phyloP scores from a whole-genome alignment of 2,113 vertebrate species.

The Pyrgilauda ruficollis region DNA sequence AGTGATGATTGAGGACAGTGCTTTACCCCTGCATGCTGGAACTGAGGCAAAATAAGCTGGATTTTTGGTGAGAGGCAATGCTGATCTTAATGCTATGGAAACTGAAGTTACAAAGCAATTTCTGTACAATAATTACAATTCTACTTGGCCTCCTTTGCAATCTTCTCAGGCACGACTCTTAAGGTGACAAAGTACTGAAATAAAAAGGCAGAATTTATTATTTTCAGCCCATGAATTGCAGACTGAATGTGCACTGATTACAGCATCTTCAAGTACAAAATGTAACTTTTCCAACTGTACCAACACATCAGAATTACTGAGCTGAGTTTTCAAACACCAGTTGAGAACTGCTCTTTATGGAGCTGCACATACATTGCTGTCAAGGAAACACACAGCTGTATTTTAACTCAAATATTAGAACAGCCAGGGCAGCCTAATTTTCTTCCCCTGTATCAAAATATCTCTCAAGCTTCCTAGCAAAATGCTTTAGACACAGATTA shows the following conservation, averaged over 20 bases:
- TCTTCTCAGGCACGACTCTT: neutral
- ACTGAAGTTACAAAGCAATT: neutral
- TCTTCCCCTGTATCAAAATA: neutral
- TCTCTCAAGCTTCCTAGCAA: neutral
- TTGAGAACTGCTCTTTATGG: neutral
- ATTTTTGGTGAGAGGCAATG: neutral
- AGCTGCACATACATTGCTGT: neutral
- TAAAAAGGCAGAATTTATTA: neutral
- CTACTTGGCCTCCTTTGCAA: neutral
- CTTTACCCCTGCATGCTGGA: neutral
- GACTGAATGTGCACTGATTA: neutral
- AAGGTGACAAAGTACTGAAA: neutral
- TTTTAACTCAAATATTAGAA: constrained; percentile 6
- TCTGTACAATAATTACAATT: neutral
- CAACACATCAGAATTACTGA: neutral
- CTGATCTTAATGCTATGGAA: neutral
- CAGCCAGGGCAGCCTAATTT: neutral
- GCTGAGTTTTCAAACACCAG: neutral
- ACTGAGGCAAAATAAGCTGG: neutral
- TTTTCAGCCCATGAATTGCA: neutral
- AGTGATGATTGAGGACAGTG: neutral
- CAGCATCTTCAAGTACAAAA: neutral
- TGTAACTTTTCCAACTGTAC: neutral
- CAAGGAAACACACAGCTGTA: neutral
- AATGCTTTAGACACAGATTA: neutral